Conservation (phyloP, 2,113 vertebrate species). For the Tetrax tetrax region DNA sequence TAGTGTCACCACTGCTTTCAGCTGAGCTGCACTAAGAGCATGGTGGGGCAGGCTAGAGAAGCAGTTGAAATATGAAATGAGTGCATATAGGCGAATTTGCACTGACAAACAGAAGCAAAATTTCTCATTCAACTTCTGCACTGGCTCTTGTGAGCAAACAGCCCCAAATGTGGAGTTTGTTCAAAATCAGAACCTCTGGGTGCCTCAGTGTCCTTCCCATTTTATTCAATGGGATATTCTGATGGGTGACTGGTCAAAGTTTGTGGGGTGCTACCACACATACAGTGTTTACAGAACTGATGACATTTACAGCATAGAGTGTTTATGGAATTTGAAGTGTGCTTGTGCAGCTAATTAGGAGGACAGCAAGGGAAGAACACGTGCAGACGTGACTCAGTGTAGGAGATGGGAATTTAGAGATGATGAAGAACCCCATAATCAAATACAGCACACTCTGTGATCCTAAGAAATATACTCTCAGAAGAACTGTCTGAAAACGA, state of each 20-base stretch:
- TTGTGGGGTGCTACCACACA: background rate
- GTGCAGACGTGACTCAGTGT: background rate
- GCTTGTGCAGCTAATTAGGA: background rate
- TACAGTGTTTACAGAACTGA: background rate
- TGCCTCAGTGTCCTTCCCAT: background rate
- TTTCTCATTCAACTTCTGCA: background rate
- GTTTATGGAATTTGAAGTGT: background rate
- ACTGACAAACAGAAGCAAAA: background rate
- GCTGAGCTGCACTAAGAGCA: background rate
- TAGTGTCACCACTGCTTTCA: background rate
- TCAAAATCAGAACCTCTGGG: background rate
- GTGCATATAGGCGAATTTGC: background rate
- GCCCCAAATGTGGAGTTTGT: background rate
- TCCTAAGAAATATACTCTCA: background rate
- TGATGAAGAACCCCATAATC: background rate
- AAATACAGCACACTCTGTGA: background rate
- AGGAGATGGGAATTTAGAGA: background rate
- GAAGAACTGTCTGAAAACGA: background rate
- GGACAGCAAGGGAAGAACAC: background rate
- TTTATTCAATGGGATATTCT: background rate
- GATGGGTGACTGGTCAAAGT: background rate
- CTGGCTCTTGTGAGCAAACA: background rate
- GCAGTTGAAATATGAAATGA: background rate
- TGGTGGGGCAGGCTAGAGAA: background rate
- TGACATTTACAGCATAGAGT: background rate